Evolutionary conservation across 2,113 vertebrate genomes (phyloP).

Genomic region (Catagonus wagneri): DNA sequence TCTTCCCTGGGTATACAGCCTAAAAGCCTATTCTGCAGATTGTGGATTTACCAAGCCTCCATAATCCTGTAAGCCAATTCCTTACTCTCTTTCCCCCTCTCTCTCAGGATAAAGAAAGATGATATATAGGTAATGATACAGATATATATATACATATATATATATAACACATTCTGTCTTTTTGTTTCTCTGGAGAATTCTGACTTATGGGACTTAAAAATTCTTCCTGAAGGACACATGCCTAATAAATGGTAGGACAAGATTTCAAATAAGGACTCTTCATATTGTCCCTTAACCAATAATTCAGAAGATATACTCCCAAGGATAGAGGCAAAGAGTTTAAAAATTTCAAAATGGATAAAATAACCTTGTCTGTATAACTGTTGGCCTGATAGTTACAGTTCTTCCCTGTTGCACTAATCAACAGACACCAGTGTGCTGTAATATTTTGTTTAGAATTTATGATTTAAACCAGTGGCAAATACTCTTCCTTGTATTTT

Average conservation of each 20-base stretch:
- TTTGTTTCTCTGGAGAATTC: background rate
- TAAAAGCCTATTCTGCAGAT: background rate
- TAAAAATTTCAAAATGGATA: background rate
- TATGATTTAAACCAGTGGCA: background rate
- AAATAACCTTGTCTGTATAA: background rate
- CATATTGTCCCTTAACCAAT: background rate
- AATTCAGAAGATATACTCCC: background rate
- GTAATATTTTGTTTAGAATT: background rate
- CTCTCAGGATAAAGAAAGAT: background rate
- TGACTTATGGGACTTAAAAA: background rate
- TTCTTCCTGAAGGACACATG: background rate
- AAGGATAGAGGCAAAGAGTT: background rate
- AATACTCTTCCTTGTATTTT: background rate
- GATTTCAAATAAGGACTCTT: background rate
- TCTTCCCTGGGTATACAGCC: background rate
- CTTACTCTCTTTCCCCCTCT: background rate
- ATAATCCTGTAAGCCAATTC: background rate
- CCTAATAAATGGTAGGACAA: background rate
- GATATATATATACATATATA: background rate
- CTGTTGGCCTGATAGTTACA: background rate
- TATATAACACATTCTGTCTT: background rate
- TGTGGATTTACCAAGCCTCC: background rate
- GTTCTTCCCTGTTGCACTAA: background rate
- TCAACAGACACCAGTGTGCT: background rate
- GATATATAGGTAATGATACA: background rate